phyloP scores from a whole-genome alignment of 2,888 invertebrate species.

The Dastarcus helophoroides region DNA sequence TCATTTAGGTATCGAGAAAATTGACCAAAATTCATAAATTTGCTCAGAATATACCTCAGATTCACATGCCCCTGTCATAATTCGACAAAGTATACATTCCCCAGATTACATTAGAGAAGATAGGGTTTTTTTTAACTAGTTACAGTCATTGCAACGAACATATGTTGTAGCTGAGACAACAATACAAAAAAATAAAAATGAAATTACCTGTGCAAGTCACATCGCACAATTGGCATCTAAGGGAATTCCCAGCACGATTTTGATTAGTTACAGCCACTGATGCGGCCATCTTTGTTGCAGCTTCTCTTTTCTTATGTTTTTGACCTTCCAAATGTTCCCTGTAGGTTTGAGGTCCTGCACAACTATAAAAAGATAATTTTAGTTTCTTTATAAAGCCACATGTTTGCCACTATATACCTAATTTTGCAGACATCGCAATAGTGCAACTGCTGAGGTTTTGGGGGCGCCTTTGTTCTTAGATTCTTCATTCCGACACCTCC shows the following conservation, averaged over 20 bases:
- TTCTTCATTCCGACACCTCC: slow-evolving; percentile 47
- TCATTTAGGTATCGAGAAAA: no score
- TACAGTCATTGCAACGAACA: no score
- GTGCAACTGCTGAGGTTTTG: slow-evolving; percentile 86
- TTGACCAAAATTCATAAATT: no score
- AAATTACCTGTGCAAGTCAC: slow-evolving; percentile 85
- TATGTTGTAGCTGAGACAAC: no score
- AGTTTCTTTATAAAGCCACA: not conserved
- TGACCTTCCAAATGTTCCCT: slow-evolving; percentile 96
- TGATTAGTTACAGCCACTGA: slow-evolving; percentile 51
- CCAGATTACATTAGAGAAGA: no score
- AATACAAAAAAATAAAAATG: slow-evolving; percentile 7
- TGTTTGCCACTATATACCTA: slow-evolving; percentile 44
- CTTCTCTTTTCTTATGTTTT: slow-evolving; percentile 98
- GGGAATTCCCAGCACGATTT: slow-evolving; percentile 53
- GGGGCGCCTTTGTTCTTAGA: slow-evolving; percentile 66
- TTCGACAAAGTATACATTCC: no score
- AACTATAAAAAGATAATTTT: slow-evolving; percentile 19
- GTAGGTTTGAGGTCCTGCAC: slow-evolving; percentile 55
- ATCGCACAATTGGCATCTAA: slow-evolving; percentile 95
- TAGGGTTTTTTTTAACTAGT: no score
- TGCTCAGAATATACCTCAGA: no score
- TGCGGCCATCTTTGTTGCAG: slow-evolving; percentile 61
- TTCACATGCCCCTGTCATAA: no score
- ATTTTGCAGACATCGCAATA: slow-evolving; percentile 99